These are phyloP conservation scores for Drosophila albomicans DNA, from an alignment of 1,140 invertebrate genomes.

Conservation along the genomic window DNA sequence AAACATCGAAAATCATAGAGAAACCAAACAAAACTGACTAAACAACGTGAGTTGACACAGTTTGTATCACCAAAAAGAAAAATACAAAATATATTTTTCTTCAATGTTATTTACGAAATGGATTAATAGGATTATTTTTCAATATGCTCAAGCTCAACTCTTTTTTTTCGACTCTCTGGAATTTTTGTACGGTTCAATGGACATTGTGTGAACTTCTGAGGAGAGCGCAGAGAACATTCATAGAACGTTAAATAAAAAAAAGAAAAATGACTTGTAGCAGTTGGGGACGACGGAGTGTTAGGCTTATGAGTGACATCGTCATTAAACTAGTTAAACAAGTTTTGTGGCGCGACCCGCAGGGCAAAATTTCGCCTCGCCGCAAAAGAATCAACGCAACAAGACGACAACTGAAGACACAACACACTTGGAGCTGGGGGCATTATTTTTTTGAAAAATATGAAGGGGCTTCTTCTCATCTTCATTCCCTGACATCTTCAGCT, in stretches of 20 bases:
- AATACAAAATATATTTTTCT: no score
- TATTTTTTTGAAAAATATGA: neutral
- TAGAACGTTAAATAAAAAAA: neutral
- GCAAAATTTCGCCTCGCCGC: conserved; percentile 42
- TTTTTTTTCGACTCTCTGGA: neutral
- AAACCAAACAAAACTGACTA: neutral
- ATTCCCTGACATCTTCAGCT: neutral
- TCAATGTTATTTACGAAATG: neutral
- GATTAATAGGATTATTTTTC: neutral
- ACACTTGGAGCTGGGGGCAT: conserved; percentile 25
- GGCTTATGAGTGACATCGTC: conserved; percentile 45
- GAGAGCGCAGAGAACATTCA: no score
- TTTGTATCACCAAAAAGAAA: neutral
- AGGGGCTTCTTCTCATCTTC: no score
- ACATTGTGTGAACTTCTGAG: conserved; percentile 18
- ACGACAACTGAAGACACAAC: conserved; percentile 6
- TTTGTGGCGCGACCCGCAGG: conserved; percentile 44
- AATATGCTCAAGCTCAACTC: neutral
- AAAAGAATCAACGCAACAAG: conserved; percentile 19
- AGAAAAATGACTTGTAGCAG: conserved; percentile 2
- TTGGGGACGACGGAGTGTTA: neutral
- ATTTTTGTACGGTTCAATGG: conserved; percentile 14
- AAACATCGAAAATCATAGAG: neutral
- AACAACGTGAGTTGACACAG: neutral
- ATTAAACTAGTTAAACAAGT: conserved; percentile 57